Conservation (phyloP, 1,140 invertebrate genomes). For the Stegodyphus mimosarum region DNA sequence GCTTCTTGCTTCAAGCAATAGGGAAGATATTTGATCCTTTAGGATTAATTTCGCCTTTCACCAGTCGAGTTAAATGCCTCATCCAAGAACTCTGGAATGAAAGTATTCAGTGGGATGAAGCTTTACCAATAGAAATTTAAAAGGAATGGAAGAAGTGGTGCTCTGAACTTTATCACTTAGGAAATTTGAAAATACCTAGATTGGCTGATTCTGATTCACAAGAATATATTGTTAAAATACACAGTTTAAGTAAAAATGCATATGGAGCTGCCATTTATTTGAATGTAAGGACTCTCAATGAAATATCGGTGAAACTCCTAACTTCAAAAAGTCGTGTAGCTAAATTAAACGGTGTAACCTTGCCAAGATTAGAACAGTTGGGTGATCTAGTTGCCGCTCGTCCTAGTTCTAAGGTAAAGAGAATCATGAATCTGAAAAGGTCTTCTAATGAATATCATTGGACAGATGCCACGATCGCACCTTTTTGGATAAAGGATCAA, state of each 20-base stretch:
- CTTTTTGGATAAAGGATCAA: background rate
- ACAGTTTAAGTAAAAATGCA: constrained; percentile 25
- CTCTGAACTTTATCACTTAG: background rate
- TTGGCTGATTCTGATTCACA: background rate
- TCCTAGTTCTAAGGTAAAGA: too few species aligned
- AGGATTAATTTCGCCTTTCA: constrained; percentile 29
- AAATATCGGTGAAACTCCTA: background rate
- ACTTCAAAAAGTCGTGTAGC: too few species aligned
- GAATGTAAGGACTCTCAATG: background rate
- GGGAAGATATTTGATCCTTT: too few species aligned
- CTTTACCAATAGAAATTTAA: background rate
- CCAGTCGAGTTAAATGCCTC: constrained; percentile 20
- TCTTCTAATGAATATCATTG: background rate
- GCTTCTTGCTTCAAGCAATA: too few species aligned
- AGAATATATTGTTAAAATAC: constrained; percentile 18
- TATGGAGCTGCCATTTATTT: constrained; percentile 20
- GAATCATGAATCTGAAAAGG: too few species aligned
- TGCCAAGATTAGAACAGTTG: too few species aligned
- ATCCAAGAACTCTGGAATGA: constrained; percentile 46
- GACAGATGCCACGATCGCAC: background rate
- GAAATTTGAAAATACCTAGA: background rate
- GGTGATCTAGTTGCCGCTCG: background rate
- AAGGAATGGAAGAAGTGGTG: constrained; percentile 24
- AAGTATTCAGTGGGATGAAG: constrained; percentile 47
- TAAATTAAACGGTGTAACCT: too few species aligned